Evolutionary conservation across 2,888 invertebrate species (phyloP), one percentile per base, ranked within the genome.

Genomic region (Drosophila merina): DNA sequence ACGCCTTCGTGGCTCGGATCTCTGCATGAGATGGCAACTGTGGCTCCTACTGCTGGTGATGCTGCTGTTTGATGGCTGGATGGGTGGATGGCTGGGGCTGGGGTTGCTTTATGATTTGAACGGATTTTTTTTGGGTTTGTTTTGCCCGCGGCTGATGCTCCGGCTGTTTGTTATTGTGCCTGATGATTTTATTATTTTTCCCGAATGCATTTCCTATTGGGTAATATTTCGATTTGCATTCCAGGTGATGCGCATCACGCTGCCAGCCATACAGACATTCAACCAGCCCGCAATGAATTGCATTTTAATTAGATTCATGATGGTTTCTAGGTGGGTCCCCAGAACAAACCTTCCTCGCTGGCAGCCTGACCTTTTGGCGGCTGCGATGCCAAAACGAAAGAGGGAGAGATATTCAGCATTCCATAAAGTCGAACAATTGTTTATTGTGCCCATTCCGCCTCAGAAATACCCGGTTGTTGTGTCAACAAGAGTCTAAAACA

Each of bases 101-200:
- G 14, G 14, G 55, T 49, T 70, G 70, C 57, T 44, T 67, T 57
- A 57, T 69, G 69, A 50, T 56, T 68, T 57, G 68, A 40, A 67
- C 54, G 63, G 67, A 64, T 60, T 70, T 70, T 70, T 78, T 72
- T 79, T 80, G 71, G 64, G 82, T 79, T 85, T 83, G 87, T 86
- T 82, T 77, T 76, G 36, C 82, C 77, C 71, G 64, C 56, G 81
- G 84, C 51, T 54, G 56, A 54, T 36, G 36, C 36, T 36, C 66
- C 45, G 55, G 38, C 58, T 44, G 60, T 55, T 71, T 75, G 70
- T 69, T 76, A 45, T 72, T 76, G 71, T 69, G 74, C 70, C 45
- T 88, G 88, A 86, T 86, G 85, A 79, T 86, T 86, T 88, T 85
- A 85, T 86, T 84, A 79, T 86, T 84, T 84, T 86, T 75, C 68